Base-by-base conservation (phyloP, 92 coral and sea anemone species). In the Desmophyllum pertusum region DNA sequence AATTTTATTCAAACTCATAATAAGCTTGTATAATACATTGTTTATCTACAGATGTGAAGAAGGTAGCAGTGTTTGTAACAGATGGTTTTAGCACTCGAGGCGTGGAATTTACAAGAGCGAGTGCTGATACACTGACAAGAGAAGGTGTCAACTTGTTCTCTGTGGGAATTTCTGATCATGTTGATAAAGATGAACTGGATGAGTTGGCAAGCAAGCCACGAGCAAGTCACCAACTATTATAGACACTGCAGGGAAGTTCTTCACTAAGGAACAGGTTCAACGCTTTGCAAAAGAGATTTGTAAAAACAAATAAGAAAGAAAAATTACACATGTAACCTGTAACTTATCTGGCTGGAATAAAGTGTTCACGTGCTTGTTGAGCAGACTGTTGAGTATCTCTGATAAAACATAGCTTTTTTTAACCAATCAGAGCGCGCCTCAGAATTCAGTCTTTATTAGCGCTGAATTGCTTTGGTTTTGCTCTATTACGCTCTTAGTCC, bases 31-130 rank as follows among this genome's bases (percentile, higher is more conserved):
- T 40, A 30, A 36, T 76, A 25, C 19, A n/a, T n/a, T 21, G 19
- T 59, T 48, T 17, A 36, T 29, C 27, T 30, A 8, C 52, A 82
- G 79, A 35, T 71, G 86, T 71, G 42, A 82, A 82, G 86, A 61
- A 59, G 43, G 79, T 82, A 35, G 78, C 72, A 29, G 59, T 82
- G 63, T 82, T 73, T 57, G 2, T 82, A 19, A 72, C 86, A 10
- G 86, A 82, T 48, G 86, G 86, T 1, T 39, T 25, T 35, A 82
- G 86, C 79, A 70, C 86, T 30, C 70, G 78, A 19, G 86, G 86
- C 13, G 45, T 82, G 53, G 79, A 71, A 30, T 71, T 82, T 40
- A 72, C 86, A 64, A 82, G 57, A 13, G 70, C 57, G n/a, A 70
- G 46, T 55, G 72, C 86, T 10, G 61, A 64, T 36, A 30, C 57